Evolutionary conservation across 2,888 invertebrate species (phyloP), one percentile per base, ranked within the genome.

Genomic region (Germaria angustata): DNA sequence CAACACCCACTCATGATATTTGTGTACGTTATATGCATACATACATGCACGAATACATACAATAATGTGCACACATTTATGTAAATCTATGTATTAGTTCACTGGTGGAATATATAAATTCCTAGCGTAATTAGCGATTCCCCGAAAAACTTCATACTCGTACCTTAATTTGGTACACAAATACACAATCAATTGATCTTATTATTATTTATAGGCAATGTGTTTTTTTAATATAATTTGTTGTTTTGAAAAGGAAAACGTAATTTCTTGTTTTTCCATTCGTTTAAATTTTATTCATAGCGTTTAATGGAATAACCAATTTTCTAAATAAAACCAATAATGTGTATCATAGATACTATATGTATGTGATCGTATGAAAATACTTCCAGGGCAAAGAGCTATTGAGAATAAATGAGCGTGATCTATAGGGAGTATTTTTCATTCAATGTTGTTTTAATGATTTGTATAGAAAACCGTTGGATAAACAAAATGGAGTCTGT

Each of bases 401-500:
- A 72, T 55, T 66, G 71, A 59, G 32, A 51, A 49, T 57, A 68
- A 81, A 72, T 72, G 49, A 72, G 28, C 65, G 39, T 44, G 63
- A 79, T 51, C 78, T 61, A 77, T 75, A 59, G 82, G 75, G 65
- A 41, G 73, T 49, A 13, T 20, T 53, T 32, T 69, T 44, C 11
- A 44, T 68, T 61, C 1, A 77, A 41, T 68, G 44, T 63, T 55
- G 15, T 75, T 65, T 55, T 75, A 63, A 77, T 84, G 51, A 71
- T 75, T 63, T 79, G 51, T 79, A 46, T 55, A 69, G 34, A 71
- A 51, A 55, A 68, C 15, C 36, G 46, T 78, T 34, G 44, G 11
- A 69, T 80, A 76, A 77, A 80, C 76, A 81, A 84, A 81, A 80
- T 80, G 80, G 79, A 82, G 82, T 79, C 81, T 68, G 34, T 24